Evolutionary conservation across 2,888 invertebrate genomes (phyloP), one percentile per base, ranked within the genome.

Genomic region (Cylindroiulus punctatus): DNA sequence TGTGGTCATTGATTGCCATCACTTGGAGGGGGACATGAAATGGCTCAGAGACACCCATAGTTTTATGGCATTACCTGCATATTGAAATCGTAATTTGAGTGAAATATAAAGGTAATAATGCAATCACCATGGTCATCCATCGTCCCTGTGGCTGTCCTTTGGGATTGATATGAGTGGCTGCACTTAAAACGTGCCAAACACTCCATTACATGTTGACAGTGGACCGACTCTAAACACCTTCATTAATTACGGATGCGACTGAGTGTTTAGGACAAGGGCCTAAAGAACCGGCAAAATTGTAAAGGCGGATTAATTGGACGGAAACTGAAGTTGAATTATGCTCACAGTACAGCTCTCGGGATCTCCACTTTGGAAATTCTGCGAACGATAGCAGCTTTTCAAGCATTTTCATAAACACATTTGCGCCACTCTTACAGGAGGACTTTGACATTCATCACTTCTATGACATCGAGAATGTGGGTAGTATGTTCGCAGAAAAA

Each of bases 251-350:
- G 52, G 52, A 52, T 52, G 52, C n/a, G 5, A n/a, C 10, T 14
- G n/a, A 52, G 52, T 52, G 52, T n/a, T 52, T 52, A 14, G 19
- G 52, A 52, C 52, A n/a, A 5, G 52, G 52, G n/a, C 52, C n/a
- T 4, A n/a, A 52, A 52, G 19, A 52, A 5, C 52, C 52, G 52
- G 19, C n/a, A 52, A 52, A 52, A 52, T 52, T 52, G n/a, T n/a
- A 52, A n/a, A n/a, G 52, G 19, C n/a, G 52, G n/a, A n/a, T 52
- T 52, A 52, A 52, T 52, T 52, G 52, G 52, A 52, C 52, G 52
- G 52, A 52, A 52, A 52, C n/a, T 52, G 52, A 52, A 52, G 52
- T n/a, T 52, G n/a, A n/a, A 52, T 52, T 4, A 52, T n/a, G n/a
- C 19, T 52, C n/a, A 47, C 4, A 40, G 40, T 7, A 8, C 40